A percentile compares a stretch with the other conserved stretches of the same genome.
Conservation (phyloP, 2,888 invertebrate species). For the Abscondita cerata region DNA sequence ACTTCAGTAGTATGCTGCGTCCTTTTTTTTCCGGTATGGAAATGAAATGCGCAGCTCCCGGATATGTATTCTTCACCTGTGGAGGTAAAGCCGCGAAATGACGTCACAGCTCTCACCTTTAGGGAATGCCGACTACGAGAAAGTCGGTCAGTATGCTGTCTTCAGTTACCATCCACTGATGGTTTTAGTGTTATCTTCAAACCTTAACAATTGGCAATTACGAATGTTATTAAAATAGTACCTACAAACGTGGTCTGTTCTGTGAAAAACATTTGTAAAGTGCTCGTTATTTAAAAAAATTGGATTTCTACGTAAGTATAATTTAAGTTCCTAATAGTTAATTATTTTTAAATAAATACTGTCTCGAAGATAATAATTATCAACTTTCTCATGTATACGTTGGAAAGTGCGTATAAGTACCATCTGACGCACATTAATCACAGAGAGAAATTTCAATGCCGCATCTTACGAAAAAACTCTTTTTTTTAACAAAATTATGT, state of each 20-base stretch:
- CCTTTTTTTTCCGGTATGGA: conserved; percentile 14
- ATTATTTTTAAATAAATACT: no score
- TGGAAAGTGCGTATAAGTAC: background rate
- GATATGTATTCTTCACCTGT: conserved; percentile 21
- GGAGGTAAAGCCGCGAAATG: conserved; percentile 37
- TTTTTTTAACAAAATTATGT: no score
- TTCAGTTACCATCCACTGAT: conserved; percentile 21
- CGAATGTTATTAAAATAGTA: no score
- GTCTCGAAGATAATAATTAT: background rate
- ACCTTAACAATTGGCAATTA: conserved; percentile 13
- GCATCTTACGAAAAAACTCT: no score
- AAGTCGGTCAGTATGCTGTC: conserved; percentile 55
- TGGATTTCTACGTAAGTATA: conserved; percentile 5
- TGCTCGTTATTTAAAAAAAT: background rate
- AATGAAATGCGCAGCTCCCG: conserved; percentile 25
- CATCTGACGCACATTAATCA: background rate
- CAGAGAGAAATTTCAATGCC: no score
- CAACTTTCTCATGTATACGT: background rate
- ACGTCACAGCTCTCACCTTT: conserved; percentile 52
- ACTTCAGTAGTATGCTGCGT: background rate
- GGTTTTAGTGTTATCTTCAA: conserved; percentile 24
- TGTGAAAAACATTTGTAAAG: background rate
- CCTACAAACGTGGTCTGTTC: background rate
- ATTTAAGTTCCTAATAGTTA: no score
- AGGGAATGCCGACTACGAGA: conserved; percentile 49